phyloP scores from a whole-genome alignment of 2,888 invertebrate species.

The Euzetes globulus region DNA sequence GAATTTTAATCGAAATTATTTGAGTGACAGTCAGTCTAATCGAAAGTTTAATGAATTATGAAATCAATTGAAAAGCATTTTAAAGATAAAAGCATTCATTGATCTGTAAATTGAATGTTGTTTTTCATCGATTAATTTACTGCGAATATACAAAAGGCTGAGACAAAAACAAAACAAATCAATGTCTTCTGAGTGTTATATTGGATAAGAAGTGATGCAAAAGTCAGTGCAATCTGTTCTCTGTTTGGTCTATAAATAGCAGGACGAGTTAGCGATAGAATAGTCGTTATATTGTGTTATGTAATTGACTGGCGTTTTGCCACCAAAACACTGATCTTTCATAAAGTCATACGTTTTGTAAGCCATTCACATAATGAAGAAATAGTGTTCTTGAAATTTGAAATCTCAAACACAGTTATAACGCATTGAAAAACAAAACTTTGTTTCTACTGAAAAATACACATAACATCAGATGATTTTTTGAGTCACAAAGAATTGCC shows the following conservation, averaged over 20 bases:
- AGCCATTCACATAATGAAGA: neutral
- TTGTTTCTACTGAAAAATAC: slow-evolving; percentile 5
- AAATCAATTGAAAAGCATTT: no score
- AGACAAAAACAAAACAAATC: slow-evolving; percentile 25
- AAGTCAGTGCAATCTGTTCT: slow-evolving; percentile 20
- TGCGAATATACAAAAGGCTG: neutral
- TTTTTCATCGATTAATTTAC: neutral
- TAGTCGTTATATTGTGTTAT: neutral
- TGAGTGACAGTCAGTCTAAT: no score
- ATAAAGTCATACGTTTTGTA: slow-evolving; percentile 11
- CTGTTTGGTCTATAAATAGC: neutral
- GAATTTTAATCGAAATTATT: no score
- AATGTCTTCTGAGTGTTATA: slow-evolving; percentile 1
- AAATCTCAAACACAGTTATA: neutral
- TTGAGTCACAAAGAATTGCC: neutral
- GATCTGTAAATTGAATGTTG: neutral
- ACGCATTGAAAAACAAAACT: slow-evolving; percentile 14
- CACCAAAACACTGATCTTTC: neutral
- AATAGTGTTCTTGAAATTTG: slow-evolving; percentile 16
- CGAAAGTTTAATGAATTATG: no score
- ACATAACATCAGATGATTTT: neutral
- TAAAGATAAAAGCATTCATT: no score
- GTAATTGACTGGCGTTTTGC: slow-evolving; percentile 14
- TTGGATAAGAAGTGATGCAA: slow-evolving; percentile 5
- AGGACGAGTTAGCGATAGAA: neutral